Conservation (phyloP, 2,797 vertebrate species). For the Selene dorsalis region DNA sequence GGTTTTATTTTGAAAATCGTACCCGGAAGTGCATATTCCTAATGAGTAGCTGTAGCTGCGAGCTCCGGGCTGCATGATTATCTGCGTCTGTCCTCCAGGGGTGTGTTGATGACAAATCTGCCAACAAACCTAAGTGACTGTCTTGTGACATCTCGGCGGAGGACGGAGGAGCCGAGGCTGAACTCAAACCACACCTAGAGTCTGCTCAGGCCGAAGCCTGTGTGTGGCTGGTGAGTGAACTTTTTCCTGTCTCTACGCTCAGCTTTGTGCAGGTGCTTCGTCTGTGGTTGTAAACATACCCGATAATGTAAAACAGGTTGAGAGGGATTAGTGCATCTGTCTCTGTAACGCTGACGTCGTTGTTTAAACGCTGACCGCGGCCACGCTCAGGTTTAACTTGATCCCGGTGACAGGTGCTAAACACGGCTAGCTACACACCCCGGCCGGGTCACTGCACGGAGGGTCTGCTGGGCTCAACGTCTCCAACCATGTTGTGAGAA, state of each 20-base stretch:
- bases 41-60: slow-evolving; percentile 24
- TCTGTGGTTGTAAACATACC: slow-evolving; percentile 6
- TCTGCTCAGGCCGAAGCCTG: slow-evolving; percentile 45
- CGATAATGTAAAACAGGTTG: neutral
- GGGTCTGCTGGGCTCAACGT: neutral
- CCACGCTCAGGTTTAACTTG: slow-evolving; percentile 14
- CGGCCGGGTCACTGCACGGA: neutral
- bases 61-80: slow-evolving; percentile 15
- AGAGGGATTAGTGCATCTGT: neutral
- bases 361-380: neutral
- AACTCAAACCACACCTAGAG: slow-evolving; percentile 18
- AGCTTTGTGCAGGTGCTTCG: neutral
- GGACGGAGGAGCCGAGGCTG: slow-evolving; percentile 23
- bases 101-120: slow-evolving; percentile 44
- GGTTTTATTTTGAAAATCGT: slow-evolving; percentile 68
- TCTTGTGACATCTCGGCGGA: slow-evolving; percentile 4
- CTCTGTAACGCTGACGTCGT: neutral
- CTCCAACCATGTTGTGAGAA: neutral
- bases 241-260: slow-evolving; percentile 41
- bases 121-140: neutral
- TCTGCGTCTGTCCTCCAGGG: slow-evolving; percentile 19
- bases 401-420: slow-evolving; percentile 67
- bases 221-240: slow-evolving; percentile 66
- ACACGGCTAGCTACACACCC: slow-evolving; percentile 59
- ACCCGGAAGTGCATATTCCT: slow-evolving; percentile 58